Base-by-base conservation (phyloP, 2,888 invertebrate species). In the Morpho deidamia region DNA sequence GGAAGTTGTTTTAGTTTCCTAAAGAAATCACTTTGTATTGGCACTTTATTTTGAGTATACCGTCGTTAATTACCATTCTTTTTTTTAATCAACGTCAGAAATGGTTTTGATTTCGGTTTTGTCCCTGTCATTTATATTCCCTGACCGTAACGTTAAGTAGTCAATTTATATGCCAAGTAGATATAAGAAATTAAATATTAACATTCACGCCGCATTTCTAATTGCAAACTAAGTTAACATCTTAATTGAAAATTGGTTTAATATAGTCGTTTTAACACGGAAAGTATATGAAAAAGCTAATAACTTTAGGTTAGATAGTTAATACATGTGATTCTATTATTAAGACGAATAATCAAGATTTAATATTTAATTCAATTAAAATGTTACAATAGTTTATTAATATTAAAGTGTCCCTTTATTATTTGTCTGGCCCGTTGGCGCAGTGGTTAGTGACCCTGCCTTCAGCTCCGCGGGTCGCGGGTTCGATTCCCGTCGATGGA, bases 131-230 rank as follows among this genome's bases (percentile, higher is more conserved):
- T 49, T 49, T 23, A 23, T 8, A 49, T 49, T 35, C 49, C 12
- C 23, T 35, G 8, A 42, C 41, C 41, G 12, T 14, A 41, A 38
- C 41, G 49, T 42, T 42, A 49, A 8, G 23, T 49, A 42, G 49
- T 42, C 34, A 23, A 49, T 49, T 49, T 49, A 49, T 49, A 49
- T 42, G 41, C 49, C 41, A 42, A 49, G 48, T 48, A 8, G 34
- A 34, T 34, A 41, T 41, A 48, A 48, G 49, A 42, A 49, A 49
- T 49, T 49, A 49, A 49, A 49, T 49, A 49, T 49, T 8, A 49
- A 49, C 41, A 49, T 49, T 49, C 49, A 7, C 11, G 11, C 35
- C 8, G 49, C 42, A 49, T 49, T 49, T 42, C 41, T 49, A 49
- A 49, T 49, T 49, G 42, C 35, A 35, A 12, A 42, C 49, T 42